Evolutionary conservation across 2,888 invertebrate genomes (phyloP).

Genomic region (Brassicogethes aeneus): DNA sequence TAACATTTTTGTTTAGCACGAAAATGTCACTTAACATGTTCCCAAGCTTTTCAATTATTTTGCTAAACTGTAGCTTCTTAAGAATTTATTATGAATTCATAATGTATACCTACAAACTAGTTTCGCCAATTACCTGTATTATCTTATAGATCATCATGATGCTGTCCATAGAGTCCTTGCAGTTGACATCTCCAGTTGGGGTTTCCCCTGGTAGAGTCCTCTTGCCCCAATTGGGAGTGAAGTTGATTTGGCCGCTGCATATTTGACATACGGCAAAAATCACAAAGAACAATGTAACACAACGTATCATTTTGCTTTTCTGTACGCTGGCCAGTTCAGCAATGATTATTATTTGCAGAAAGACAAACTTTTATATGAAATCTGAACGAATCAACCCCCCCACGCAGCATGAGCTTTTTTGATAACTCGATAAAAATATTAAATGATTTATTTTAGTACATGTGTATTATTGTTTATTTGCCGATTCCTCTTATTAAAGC

Average conservation of each 20-base stretch:
- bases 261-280: neutral
- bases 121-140: slow-evolving; percentile 45
- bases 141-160: slow-evolving; percentile 50
- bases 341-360: too few relatives aligned
- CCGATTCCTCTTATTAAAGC: too few relatives aligned
- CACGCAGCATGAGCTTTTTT: neutral
- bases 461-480: too few relatives aligned
- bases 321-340: too few relatives aligned
- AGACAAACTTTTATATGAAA: neutral
- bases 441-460: neutral
- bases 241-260: slow-evolving; percentile 32
- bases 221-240: slow-evolving; percentile 39
- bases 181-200: slow-evolving; percentile 35
- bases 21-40: too few relatives aligned
- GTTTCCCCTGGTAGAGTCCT: slow-evolving; percentile 22
- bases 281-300: neutral
- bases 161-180: slow-evolving; percentile 46
- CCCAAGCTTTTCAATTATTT: too few relatives aligned
- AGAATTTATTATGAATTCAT: too few relatives aligned
- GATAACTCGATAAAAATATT: neutral
- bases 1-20: too few relatives aligned
- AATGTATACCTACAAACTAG: neutral
- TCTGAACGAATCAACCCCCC: neutral
- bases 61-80: too few relatives aligned
- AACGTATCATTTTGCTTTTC: neutral